Base-by-base conservation (phyloP, 2,113 vertebrate species). In the Hemichromis elongatus region DNA sequence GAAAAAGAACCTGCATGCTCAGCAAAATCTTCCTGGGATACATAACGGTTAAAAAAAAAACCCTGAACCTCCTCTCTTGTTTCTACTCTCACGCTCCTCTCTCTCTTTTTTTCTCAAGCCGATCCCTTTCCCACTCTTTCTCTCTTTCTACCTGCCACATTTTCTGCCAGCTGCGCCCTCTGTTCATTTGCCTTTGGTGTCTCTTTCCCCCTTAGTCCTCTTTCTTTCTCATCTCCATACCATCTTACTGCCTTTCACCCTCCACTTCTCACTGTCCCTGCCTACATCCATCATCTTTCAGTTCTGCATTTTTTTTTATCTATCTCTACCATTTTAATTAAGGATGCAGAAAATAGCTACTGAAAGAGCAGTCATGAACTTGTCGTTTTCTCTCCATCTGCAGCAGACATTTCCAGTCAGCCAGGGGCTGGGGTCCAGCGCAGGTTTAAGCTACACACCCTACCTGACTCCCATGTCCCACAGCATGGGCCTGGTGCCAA, bases 381-480 rank as follows among this genome's bases (percentile, higher is more conserved):
- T 73, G 24, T 59, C 19, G 3, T 42, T 52, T 24, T 42, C 18
- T 82, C 28, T 90, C 16, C 9, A 87, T 96, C 88, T 88, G 70
- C 96, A 98, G 97, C 97, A 97, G 95, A 98, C 98, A 33, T 99
- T 99, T 96, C 97, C 97, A 40, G 96, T 99, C 92, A 97, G 96
- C 95, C 99, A 98, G 92, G 96, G 97, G 91, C 96, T 99, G 94
- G 97, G 98, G 88, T 97, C 98, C 79, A 97, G 96, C 54, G 96
- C 96, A 5, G 98, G 97, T 86, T 94, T 99, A 95, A 99, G 98
- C 95, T 99, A 99, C 97, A 96, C 97, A 68, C 98, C 97, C 68
- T 99, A 99, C 95, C 94, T 99, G 95, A 97, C 98, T 50, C 97
- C 97, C 79, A 97, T 99, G 95, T 98, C 97, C 90, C 97, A 98